These are phyloP conservation scores for Tauraco hartlaubi DNA, from an alignment of 2,797 vertebrate genomes.

Conservation along the genomic window DNA sequence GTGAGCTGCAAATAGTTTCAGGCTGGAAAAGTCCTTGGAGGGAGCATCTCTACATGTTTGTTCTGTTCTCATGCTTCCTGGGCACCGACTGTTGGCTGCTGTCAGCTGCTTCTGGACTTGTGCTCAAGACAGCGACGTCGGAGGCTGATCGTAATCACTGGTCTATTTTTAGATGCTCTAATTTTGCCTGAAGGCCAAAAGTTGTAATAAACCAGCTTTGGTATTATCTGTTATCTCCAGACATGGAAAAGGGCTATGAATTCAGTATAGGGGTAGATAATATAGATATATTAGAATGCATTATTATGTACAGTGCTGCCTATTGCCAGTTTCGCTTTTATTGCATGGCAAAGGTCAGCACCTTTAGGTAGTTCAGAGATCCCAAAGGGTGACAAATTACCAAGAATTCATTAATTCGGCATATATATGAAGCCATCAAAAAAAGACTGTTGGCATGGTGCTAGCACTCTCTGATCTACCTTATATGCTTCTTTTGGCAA, in stretches of 20 bases:
- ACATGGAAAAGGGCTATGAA: background rate
- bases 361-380: slow-evolving; percentile 9
- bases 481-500: background rate
- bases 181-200: slow-evolving; percentile 19
- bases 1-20: background rate
- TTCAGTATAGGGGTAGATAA: background rate
- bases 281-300: background rate
- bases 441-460: background rate
- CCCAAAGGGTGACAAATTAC: background rate
- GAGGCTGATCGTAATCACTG: background rate
- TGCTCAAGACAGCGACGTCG: background rate
- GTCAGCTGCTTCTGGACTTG: background rate
- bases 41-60: background rate
- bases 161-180: background rate
- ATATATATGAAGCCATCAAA: background rate
- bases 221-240: background rate
- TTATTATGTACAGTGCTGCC: background rate
- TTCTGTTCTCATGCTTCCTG: background rate
- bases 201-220: slow-evolving; percentile 1
- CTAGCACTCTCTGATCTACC: background rate
- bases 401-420: background rate
- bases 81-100: background rate
- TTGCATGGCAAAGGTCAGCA: slow-evolving; percentile 11
- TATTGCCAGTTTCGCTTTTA: slow-evolving; percentile 21
- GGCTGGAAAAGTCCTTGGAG: background rate